Evolutionary conservation across 2,113 vertebrate species (phyloP).

Genomic region (Tretioscincus oriximinensis): DNA sequence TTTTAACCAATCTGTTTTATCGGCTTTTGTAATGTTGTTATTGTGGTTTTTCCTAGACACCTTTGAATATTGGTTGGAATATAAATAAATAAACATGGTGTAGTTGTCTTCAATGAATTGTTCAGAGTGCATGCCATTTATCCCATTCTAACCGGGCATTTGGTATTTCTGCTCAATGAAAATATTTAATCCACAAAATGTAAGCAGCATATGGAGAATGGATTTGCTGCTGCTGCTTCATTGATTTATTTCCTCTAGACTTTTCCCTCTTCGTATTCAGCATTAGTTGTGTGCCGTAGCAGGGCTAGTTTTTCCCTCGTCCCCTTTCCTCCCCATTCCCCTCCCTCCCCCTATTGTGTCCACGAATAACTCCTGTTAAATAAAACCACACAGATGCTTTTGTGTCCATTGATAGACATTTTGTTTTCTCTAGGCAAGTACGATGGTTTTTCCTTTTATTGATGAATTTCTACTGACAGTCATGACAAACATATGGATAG

Average conservation of each 20-base stretch:
- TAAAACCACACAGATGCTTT: conserved; percentile 35
- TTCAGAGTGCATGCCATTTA: not conserved
- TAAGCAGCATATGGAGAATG: conserved; percentile 35
- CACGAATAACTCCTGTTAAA: conserved; percentile 40
- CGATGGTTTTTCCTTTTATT: conserved; percentile 62
- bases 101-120: not conserved
- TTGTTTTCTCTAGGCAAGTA: conserved; percentile 62
- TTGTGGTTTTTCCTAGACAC: no score
- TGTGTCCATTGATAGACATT: conserved; percentile 43
- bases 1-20: no score
- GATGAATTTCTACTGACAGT: conserved; percentile 69
- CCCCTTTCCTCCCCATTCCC: not conserved
- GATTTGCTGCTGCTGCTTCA: conserved; percentile 16
- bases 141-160: not conserved
- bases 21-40: no score
- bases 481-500: conserved; percentile 70
- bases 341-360: not conserved
- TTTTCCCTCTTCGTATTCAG: conserved; percentile 20
- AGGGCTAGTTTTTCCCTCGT: not conserved
- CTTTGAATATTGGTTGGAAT: no score
- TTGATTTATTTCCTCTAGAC: conserved; percentile 54
- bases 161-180: conserved; percentile 31
- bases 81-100: no score
- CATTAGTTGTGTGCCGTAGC: not conserved
- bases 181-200: conserved; percentile 53